Base-by-base conservation (phyloP, 2,888 invertebrate genomes). In the Drosophila planitibia region DNA sequence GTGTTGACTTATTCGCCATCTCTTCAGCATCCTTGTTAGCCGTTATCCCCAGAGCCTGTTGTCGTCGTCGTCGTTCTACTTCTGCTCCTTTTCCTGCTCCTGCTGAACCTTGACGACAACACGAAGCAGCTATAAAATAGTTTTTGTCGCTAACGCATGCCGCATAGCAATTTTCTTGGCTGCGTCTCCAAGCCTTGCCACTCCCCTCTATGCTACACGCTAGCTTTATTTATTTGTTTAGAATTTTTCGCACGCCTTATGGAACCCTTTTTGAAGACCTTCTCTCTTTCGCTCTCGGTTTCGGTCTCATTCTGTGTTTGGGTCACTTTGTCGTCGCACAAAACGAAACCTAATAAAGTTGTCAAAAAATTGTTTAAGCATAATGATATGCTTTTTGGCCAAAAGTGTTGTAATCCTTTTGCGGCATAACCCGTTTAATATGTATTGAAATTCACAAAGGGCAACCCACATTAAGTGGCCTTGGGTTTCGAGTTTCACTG, bases 281-380 rank as follows among this genome's bases (percentile, higher is more conserved):
- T 44, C 44, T 47, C 58, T 22, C 10, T 41, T 30, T 14, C 16
- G 19, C 9, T 25, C 4, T 47, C 22, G 6, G 16, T 7, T 3
- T 2, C 41, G n/a, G 5, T n/a, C 47, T 37, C 22, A n/a, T 39
- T 59, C 30, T 58, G 44, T 30, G 37, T 7, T 41, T 62, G 77
- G 84, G 72, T 82, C 81, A 81, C 70, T 79, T 81, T 72, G 80
- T 51, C 64, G n/a, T 55, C 49, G 64, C 71, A 75, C 74, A 62
- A 79, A 77, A 57, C 74, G 74, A 81, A 81, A 91, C 78, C 91
- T 87, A 88, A 89, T 91, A 88, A 88, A 88, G 87, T 85, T 88
- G 87, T 88, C 90, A 81, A 87, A 87, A 90, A 88, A 87, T 85
- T 89, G 90, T 87, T 89, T 89, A 82, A 85, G 90, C 90, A 91